Base-by-base conservation (phyloP, 2,113 vertebrate species). In the Lagenorhynchus albirostris region DNA sequence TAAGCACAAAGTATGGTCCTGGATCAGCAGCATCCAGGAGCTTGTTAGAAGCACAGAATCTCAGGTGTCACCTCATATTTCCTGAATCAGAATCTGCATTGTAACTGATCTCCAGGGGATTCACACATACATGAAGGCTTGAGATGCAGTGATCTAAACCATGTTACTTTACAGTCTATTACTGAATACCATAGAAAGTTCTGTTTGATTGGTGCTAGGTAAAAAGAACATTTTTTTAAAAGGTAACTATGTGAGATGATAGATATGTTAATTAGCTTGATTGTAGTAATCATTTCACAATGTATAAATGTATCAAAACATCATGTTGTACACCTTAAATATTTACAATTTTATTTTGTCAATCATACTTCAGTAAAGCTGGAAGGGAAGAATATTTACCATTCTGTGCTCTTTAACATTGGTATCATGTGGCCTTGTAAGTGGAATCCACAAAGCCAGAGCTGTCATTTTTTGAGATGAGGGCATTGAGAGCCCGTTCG, bases 401-500 rank as follows among this genome's bases (percentile, higher is more conserved):
- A 58, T 86, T 62, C 67, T 82, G 13, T 62, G 29, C 50, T 83
- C n/a, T 81, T 96, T 92, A 82, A 93, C 50, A 68, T 17, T 77
- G 63, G 17, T 4, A 81, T 87, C 68, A 63, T 68, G 33, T 80
- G 63, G 31, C 26, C 12, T 38, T 97, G 41, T 71, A 62, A 25
- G 67, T 76, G 38, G 82, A 95, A 94, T 92, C 71, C 76, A 67
- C 62, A 85, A 86, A 91, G 26, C 25, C 25, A 38, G 36, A 79
- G 21, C 81, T 92, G 8, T 36, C 25, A 58, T 95, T 93, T 95
- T 96, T 88, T 74, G 47, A 86, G 60, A 94, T 18, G 80, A 84
- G 50, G 36, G 1, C 41, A 71, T 95, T 96, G 65, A 89, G 21
- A 80, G 31, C 29, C 10, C n/a, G 18, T 38, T 0, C 1, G 44